Conservation (phyloP, 2,113 vertebrate species). For the Etheostoma spectabile region DNA sequence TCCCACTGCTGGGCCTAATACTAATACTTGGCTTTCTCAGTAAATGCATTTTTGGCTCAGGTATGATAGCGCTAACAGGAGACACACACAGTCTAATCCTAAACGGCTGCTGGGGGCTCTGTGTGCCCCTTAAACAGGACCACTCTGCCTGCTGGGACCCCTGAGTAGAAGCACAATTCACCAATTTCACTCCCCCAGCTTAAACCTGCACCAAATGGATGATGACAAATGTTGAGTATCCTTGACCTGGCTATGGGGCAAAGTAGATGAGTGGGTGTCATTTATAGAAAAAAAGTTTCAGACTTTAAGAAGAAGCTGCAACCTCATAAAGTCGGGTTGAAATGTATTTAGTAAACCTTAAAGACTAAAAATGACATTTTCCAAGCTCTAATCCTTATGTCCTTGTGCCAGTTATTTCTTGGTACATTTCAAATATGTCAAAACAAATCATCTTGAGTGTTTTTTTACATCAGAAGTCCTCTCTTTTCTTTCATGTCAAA, state of each 20-base stretch:
- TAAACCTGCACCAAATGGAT: slow-evolving; percentile 52
- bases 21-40: slow-evolving; percentile 37
- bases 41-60: slow-evolving; percentile 53
- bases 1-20: slow-evolving; percentile 26
- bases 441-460: not conserved
- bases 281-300: slow-evolving; percentile 35
- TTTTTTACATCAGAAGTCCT: not conserved
- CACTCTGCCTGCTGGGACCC: slow-evolving; percentile 50
- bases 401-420: not conserved
- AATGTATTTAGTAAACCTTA: not conserved
- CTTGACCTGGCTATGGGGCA: slow-evolving; percentile 31
- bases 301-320: not conserved
- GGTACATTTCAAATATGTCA: not conserved
- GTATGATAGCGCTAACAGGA: slow-evolving; percentile 58
- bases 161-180: slow-evolving; percentile 58
- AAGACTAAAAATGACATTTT: not conserved
- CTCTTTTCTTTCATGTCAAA: not conserved
- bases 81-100: slow-evolving; percentile 71
- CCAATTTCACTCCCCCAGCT: slow-evolving; percentile 50
- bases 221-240: slow-evolving; percentile 46
- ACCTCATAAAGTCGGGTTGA: not conserved
- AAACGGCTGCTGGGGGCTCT: slow-evolving; percentile 67
- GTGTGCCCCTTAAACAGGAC: slow-evolving; percentile 50
- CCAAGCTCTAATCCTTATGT: not conserved
- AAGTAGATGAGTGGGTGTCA: slow-evolving; percentile 19